Evolutionary conservation across 2,888 invertebrate genomes (phyloP).

Genomic region (Drosophila kuntzei): DNA sequence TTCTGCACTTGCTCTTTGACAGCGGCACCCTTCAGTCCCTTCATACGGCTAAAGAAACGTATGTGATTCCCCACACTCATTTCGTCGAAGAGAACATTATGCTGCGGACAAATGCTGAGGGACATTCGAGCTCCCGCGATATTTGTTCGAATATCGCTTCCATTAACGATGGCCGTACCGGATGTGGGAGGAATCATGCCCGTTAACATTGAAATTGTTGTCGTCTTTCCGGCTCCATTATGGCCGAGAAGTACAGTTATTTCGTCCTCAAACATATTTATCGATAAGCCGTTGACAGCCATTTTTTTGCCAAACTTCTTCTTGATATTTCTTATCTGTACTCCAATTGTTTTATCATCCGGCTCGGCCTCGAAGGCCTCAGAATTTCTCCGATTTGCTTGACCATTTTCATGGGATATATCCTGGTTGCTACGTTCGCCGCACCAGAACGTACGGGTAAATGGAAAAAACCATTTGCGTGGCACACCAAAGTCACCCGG

Average conservation of each 20-base stretch:
- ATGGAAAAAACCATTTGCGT: constrained; percentile 92
- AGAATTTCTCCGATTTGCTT: constrained; percentile 43
- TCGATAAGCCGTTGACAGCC: constrained; percentile 89
- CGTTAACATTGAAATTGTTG: constrained; percentile 96
- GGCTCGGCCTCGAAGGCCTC: constrained; percentile 83
- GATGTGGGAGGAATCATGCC: constrained; percentile 90
- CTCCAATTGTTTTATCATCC: constrained; percentile 85
- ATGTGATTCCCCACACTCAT: constrained; percentile 94
- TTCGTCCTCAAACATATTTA: constrained; percentile 95
- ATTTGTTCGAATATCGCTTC: constrained; percentile 89
- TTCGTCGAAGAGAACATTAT: constrained; percentile 93
- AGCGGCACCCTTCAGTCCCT: constrained; percentile 87
- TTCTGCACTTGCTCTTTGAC: constrained; percentile 88
- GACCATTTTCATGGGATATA: constrained; percentile 50
- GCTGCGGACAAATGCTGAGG: constrained; percentile 93
- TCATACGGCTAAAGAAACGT: constrained; percentile 91
- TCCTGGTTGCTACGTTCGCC: constrained; percentile 67
- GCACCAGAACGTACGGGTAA: constrained; percentile 88
- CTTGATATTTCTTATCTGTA: constrained; percentile 87
- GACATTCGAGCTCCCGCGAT: constrained; percentile 89
- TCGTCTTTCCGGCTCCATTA: constrained; percentile 95
- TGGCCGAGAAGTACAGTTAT: constrained; percentile 94
- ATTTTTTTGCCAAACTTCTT: constrained; percentile 88
- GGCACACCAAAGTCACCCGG: constrained; percentile 96
- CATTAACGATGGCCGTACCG: constrained; percentile 90